Percentiles rank a stretch among this genome's conserved stretches.
Evolutionary conservation across 2,888 invertebrate genomes (phyloP).

Genomic region (Monochamus alternatus): DNA sequence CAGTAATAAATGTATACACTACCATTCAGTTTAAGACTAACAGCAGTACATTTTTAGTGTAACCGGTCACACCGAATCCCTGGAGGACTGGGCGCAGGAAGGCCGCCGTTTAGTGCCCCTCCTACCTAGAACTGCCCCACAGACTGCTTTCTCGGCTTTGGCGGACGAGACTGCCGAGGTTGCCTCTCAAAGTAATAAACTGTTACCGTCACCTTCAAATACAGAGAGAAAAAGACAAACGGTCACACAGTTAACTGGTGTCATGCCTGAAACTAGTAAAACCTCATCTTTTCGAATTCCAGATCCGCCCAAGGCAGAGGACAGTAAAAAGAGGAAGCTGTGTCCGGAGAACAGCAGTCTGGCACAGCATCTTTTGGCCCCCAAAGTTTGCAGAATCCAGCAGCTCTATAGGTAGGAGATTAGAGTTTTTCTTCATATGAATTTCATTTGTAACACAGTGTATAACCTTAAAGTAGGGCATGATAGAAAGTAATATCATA

Average conservation of each 20-base stretch:
- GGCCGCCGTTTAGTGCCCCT: conserved; percentile 88
- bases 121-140: conserved; percentile 87
- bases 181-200: conserved; percentile 78
- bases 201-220: conserved; percentile 72
- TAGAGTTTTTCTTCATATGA: conserved; percentile 1
- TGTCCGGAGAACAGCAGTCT: conserved; percentile 65
- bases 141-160: conserved; percentile 87
- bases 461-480: too few relatives aligned
- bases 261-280: conserved; percentile 56
- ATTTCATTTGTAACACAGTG: too few relatives aligned
- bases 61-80: conserved; percentile 79
- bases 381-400: conserved; percentile 68
- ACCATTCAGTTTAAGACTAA: not conserved
- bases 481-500: too few relatives aligned
- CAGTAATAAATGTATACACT: conserved; percentile 77
- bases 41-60: conserved; percentile 69
- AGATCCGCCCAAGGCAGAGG: conserved; percentile 68
- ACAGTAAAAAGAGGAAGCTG: conserved; percentile 66
- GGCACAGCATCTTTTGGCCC: conserved; percentile 67
- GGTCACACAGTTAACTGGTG: conserved; percentile 35
- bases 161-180: conserved; percentile 85
- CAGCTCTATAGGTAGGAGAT: conserved; percentile 67
- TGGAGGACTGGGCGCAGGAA: conserved; percentile 87
- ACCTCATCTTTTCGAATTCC: conserved; percentile 63
- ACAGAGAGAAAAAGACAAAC: conserved; percentile 69